These are phyloP conservation scores for Drosophila ambigua DNA, from an alignment of 1,140 invertebrate genomes.

Conservation along the genomic window DNA sequence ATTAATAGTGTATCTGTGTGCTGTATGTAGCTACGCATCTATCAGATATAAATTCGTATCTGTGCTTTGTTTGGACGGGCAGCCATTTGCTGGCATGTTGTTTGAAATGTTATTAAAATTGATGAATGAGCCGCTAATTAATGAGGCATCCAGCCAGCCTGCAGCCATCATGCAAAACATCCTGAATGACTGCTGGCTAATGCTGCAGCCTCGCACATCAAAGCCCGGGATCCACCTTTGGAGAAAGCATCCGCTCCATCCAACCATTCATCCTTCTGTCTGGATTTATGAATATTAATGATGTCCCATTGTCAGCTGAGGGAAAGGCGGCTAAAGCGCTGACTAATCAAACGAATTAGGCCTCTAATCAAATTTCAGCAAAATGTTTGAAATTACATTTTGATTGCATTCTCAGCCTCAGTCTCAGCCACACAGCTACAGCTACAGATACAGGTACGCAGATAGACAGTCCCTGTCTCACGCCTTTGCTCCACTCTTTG, in stretches of 20 bases:
- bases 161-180: conserved; percentile 7
- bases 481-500: conserved; percentile 8
- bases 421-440: neutral
- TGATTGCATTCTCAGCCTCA: conserved; percentile 4
- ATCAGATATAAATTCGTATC: neutral
- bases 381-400: conserved; percentile 16
- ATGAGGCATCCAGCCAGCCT: conserved; percentile 23
- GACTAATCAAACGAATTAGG: conserved; percentile 42
- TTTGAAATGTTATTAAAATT: conserved; percentile 83
- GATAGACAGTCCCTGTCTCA: conserved; percentile 22
- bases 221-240: conserved; percentile 32
- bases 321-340: conserved; percentile 10
- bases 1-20: conserved; percentile 26
- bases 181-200: conserved; percentile 42
- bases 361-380: conserved; percentile 6
- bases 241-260: neutral
- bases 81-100: conserved; percentile 8
- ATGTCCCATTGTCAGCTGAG: conserved; percentile 63
- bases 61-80: conserved; percentile 6
- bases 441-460: neutral
- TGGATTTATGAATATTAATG: conserved; percentile 70
- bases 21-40: conserved; percentile 15
- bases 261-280: neutral
- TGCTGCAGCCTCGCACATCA: conserved; percentile 60
- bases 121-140: conserved; percentile 83